Conservation (phyloP, 1,140 invertebrate species). For the Drosophila truncata region DNA sequence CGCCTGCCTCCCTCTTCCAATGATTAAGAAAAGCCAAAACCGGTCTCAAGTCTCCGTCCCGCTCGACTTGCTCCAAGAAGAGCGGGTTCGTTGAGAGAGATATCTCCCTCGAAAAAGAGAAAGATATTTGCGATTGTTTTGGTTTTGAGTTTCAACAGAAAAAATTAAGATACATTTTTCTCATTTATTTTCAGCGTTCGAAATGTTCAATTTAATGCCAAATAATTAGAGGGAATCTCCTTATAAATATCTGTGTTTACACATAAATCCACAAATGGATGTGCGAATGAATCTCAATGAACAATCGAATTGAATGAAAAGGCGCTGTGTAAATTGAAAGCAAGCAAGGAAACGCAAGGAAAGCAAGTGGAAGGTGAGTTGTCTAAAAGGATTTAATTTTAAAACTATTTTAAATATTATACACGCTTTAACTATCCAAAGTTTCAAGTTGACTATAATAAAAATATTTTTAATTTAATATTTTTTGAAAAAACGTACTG, state of each 20-base stretch:
- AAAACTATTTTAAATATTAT: neutral
- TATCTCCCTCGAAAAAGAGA: conserved; percentile 6
- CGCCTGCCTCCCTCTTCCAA: conserved; percentile 17
- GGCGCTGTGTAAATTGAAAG: neutral
- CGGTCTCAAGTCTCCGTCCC: conserved; percentile 42
- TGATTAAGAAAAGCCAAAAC: conserved; percentile 66
- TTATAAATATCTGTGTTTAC: conserved; percentile 26
- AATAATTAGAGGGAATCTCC: conserved; percentile 36
- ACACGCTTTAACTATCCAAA: neutral
- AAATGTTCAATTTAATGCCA: conserved; percentile 42
- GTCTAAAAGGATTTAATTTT: neutral
- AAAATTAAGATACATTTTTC: conserved; percentile 20
- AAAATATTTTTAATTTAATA: neutral
- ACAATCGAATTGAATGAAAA: conserved; percentile 39
- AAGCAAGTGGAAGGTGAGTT: conserved; percentile 33
- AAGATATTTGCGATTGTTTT: conserved; percentile 20
- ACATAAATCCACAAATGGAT: conserved; percentile 26
- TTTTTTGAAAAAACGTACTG: neutral
- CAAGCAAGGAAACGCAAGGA: conserved; percentile 21
- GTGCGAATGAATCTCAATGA: conserved; percentile 31
- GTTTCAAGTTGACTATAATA: neutral
- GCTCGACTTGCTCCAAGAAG: conserved; percentile 60
- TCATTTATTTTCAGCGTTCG: conserved; percentile 52
- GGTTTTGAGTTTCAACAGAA: conserved; percentile 17
- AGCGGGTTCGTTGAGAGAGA: conserved; percentile 23